Base-by-base conservation (phyloP, 2,888 invertebrate genomes). In the Drosophila prostipennis region DNA sequence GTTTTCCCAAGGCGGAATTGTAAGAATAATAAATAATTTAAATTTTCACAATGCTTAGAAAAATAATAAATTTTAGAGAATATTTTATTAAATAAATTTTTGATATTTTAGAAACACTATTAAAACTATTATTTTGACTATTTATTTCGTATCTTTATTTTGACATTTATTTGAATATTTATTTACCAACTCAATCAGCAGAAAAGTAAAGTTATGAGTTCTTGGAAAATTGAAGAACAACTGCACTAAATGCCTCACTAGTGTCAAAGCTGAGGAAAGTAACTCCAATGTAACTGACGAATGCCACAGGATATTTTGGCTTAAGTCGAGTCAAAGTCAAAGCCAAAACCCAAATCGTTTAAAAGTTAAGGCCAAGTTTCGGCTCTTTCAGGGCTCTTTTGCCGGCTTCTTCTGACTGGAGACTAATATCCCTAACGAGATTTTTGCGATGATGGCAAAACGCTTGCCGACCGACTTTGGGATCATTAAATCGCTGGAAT, bases 401-500 rank as follows among this genome's bases (percentile, higher is more conserved):
- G 26, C 26, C 26, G 5, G 45, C 36, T 29, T 39, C 63, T 32
- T 32, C 46, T 46, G 64, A 37, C 23, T 63, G 37, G 39, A 63
- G 37, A 63, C 64, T 46, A 45, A 63, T 61, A 64, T 46, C 23
- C 64, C 68, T 68, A 67, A 53, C 68, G 68, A 64, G 69, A 55
- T 64, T 54, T 64, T 54, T 26, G 55, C 43, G 45, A 45, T 68
- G 69, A 68, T 37, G 69, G 64, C 42, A 43, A 64, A 57, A 68
- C 68, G 68, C 37, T 54, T 64, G 43, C 63, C 68, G 26, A 29
- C 14, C 32, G 40, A 61, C 63, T 63, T 43, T 32, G 53, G 19
- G 43, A 37, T 64, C 64, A 64, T 70, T 73, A 70, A 70, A 64
- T 54, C 60, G 60, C 59, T 45, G 60, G 71, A 51, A 57, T 68